Conservation (phyloP, 53 echinoderm and acorn worm species). For the Hippasteria phrygiana region DNA sequence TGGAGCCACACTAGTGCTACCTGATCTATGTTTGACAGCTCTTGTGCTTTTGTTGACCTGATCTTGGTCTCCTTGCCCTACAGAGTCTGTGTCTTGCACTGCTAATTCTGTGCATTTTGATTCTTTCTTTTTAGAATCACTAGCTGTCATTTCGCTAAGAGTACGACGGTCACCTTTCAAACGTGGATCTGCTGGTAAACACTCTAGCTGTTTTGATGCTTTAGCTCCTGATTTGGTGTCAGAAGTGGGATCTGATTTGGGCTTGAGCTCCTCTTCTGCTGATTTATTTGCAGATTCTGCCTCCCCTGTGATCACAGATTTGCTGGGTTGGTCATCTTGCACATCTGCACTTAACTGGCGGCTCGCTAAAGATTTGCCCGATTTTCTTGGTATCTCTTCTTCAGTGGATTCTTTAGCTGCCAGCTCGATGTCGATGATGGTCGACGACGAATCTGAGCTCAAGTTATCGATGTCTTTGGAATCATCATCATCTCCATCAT, state of each 20-base stretch:
- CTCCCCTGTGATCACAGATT: neutral
- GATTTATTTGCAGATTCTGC: neutral
- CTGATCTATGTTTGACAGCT: neutral
- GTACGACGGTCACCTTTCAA: neutral
- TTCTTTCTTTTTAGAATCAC: neutral
- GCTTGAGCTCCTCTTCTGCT: neutral
- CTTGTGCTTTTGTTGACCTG: neutral
- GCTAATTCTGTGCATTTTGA: neutral
- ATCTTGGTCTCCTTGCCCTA: neutral
- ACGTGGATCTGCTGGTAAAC: neutral
- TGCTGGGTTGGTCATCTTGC: neutral
- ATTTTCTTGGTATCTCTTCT: slow-evolving; percentile 4
- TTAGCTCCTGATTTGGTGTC: neutral
- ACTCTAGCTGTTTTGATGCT: neutral
- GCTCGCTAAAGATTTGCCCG: neutral
- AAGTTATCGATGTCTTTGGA: slow-evolving; percentile 36
- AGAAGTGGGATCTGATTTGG: slow-evolving; percentile 15
- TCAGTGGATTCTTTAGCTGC: slow-evolving; percentile 28
- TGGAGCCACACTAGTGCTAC: too few relatives aligned
- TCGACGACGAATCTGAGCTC: slow-evolving; percentile 58
- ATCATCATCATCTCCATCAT: neutral
- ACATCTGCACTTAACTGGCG: neutral
- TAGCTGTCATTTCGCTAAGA: neutral
- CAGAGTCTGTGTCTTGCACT: neutral
- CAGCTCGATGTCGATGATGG: slow-evolving; percentile 42